A percentile compares a stretch with the other conserved stretches of the same genome.
Evolutionary conservation across 2,888 invertebrate species (phyloP).

Genomic region (Notodonta ziczac): DNA sequence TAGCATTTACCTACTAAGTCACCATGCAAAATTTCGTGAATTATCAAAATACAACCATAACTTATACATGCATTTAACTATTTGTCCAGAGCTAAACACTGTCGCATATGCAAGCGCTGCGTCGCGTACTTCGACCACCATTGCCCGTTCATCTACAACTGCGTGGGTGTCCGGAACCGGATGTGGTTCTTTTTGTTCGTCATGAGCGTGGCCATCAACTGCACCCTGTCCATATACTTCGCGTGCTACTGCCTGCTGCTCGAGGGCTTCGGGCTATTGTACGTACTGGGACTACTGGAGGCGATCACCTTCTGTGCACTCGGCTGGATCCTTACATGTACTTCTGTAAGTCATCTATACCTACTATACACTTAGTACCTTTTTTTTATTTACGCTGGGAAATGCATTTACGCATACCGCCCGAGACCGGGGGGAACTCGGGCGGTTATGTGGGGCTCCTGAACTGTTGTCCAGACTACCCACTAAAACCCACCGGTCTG

Average conservation of each 20-base stretch:
- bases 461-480: no score
- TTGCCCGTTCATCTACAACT: slow-evolving; percentile 98
- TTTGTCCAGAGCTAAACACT: slow-evolving; percentile 90
- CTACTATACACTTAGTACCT: not conserved
- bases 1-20: no score
- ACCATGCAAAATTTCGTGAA: no score
- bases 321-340: slow-evolving; percentile 94
- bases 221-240: slow-evolving; percentile 94
- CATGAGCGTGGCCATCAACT: slow-evolving; percentile 94
- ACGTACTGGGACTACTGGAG: slow-evolving; percentile 92
- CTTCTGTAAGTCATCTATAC: slow-evolving; percentile 87
- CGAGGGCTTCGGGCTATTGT: slow-evolving; percentile 93
- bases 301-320: slow-evolving; percentile 93
- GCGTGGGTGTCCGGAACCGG: slow-evolving; percentile 95
- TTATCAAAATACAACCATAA: no score
- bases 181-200: slow-evolving; percentile 97
- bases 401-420: no score
- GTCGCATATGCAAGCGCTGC: slow-evolving; percentile 95
- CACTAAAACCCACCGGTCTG: no score
- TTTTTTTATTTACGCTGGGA: no score
- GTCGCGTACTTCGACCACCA: slow-evolving; percentile 97
- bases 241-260: slow-evolving; percentile 93
- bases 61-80: not conserved
- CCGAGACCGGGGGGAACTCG: no score
- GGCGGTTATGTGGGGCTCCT: no score